Conservation (phyloP, 2,888 invertebrate genomes). For the Oscheius sp. region DNA sequence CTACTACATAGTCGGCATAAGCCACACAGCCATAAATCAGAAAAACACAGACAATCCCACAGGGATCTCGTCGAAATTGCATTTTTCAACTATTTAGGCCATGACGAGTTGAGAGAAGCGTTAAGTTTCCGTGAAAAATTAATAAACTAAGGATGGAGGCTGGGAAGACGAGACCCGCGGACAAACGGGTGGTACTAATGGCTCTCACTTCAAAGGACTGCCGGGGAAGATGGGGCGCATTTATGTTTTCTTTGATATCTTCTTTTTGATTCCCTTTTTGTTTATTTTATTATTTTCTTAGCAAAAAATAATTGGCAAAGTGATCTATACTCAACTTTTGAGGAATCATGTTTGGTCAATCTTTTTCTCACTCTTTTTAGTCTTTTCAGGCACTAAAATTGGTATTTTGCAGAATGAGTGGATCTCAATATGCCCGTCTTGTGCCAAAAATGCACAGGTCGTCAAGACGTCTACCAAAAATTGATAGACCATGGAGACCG, state of each 20-base stretch:
- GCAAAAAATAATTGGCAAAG: not conserved
- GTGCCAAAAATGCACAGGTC: constrained; percentile 58
- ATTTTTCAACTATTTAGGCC: too few species aligned
- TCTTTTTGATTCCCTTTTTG: not conserved
- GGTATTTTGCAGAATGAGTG: constrained; percentile 43
- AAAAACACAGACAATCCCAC: constrained; percentile 83
- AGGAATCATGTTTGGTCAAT: too few species aligned
- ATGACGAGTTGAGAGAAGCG: not conserved
- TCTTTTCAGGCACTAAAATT: not conserved
- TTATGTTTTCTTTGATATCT: not conserved
- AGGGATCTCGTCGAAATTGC: constrained; percentile 77
- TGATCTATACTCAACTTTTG: too few species aligned
- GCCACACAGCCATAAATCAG: constrained; percentile 83
- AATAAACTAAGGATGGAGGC: not conserved
- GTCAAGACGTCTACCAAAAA: constrained; percentile 57
- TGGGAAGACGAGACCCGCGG: not conserved
- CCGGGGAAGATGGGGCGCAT: not conserved
- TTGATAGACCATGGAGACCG: constrained; percentile 62
- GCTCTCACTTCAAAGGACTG: not conserved
- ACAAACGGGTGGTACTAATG: not conserved
- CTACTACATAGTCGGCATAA: constrained; percentile 87
- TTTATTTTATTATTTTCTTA: not conserved
- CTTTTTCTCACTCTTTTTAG: not conserved
- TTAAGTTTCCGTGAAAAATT: not conserved
- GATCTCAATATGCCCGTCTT: constrained; percentile 52